Evolutionary conservation across 2,888 invertebrate genomes (phyloP), one percentile per base, ranked within the genome.

Genomic region (Formica aserva): DNA sequence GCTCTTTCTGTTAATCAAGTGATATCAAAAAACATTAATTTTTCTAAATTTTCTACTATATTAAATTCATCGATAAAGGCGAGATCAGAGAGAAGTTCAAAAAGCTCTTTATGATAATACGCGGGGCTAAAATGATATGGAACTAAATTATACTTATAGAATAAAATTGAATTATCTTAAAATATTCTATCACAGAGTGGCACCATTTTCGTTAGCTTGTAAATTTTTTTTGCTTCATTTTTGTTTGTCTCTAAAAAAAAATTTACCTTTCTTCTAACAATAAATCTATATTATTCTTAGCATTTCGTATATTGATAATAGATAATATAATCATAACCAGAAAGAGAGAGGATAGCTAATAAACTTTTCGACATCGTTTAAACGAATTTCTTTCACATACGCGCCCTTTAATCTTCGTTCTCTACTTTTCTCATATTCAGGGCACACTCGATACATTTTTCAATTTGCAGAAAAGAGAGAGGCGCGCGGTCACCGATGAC

Each of bases 401-500:
- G 18, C 60, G 22, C 11, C 60, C 32, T 71, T 78, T 62, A 71
- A 78, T 62, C 60, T 60, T 26, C 35, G 22, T 35, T 80, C 35
- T 45, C 8, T 22, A 62, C 26, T 80, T 80, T 48, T 60, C 26
- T 80, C 72, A 72, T 48, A 78, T 80, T 80, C 57, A 35, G 22
- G 1, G 60, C 45, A 32, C n/a, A 22, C 41, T 45, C 57, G 78
- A 78, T 78, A 60, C 60, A 78, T 71, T 60, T 78, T 78, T 45
- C 45, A 71, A 71, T 78, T 55, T 76, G 38, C 45, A 29, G 41
- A 77, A 52, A n/a, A 66, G 52, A 69, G 45, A 78, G 22, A 52
- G 52, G 8, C 18, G 6, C 57, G 57, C 60, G 45, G 32, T 48
- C 9, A 32, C 18, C 35, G 72, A 45, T 89, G 89, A 89, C 78